These are phyloP conservation scores for Hypothenemus hampei DNA, from an alignment of 1,140 invertebrate genomes.

Conservation along the genomic window DNA sequence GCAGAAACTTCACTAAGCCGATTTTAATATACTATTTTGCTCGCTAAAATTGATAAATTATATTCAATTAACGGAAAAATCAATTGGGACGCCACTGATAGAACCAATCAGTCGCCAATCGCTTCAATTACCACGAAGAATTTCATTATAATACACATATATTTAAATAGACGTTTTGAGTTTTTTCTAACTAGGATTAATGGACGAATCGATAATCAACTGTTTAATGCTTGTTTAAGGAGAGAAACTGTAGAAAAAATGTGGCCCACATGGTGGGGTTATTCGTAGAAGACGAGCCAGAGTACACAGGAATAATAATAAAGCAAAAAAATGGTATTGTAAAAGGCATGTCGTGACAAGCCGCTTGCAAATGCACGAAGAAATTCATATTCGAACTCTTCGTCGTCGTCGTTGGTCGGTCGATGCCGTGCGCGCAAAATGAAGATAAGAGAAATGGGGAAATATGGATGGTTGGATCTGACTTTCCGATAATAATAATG, in stretches of 20 bases:
- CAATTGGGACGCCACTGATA: too few species aligned
- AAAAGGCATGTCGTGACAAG: constrained; percentile 19
- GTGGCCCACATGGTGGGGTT: too few species aligned
- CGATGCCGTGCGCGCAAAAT: constrained; percentile 11
- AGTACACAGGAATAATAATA: too few species aligned
- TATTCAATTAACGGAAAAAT: too few species aligned
- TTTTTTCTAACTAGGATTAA: not conserved
- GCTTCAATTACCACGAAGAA: not conserved
- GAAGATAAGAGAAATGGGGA: constrained; percentile 14
- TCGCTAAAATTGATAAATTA: too few species aligned
- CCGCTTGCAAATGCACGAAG: constrained; percentile 14
- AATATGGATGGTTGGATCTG: constrained; percentile 8
- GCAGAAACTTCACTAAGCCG: too few species aligned
- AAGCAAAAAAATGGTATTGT: constrained; percentile 13
- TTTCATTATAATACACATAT: not conserved
- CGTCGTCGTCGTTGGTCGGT: not conserved
- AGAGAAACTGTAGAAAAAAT: too few species aligned
- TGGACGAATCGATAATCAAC: not conserved
- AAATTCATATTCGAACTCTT: constrained; percentile 19
- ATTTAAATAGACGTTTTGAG: not conserved
- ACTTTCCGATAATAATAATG: too few species aligned
- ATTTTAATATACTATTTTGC: too few species aligned
- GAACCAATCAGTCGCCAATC: not conserved
- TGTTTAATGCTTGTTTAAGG: not conserved
- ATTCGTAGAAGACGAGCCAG: too few species aligned